A percentile compares a stretch with the other conserved stretches of the same genome.
Evolutionary conservation across 2,888 invertebrate genomes (phyloP).

Genomic region (Caenorhabditis imperialis): DNA sequence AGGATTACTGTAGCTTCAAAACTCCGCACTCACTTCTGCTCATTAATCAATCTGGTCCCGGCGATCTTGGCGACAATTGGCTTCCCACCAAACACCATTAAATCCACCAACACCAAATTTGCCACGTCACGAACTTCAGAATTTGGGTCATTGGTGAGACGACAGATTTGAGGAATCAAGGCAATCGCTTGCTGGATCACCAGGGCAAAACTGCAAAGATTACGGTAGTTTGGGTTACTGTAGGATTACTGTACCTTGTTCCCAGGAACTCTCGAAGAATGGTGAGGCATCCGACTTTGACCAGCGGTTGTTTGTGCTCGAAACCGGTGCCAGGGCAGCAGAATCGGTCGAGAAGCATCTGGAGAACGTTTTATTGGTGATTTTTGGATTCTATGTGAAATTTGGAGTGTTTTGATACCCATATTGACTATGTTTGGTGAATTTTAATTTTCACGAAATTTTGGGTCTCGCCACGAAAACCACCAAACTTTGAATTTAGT

Average conservation of each 20-base stretch:
- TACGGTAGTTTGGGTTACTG: neutral
- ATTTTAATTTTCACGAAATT: no score
- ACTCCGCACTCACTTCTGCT: conserved; percentile 55
- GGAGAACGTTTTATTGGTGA: no score
- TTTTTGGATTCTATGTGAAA: no score
- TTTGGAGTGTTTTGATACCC: no score
- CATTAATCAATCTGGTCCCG: conserved; percentile 23
- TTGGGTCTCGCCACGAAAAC: neutral
- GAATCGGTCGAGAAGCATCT: conserved; percentile 46
- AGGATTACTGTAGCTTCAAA: no score
- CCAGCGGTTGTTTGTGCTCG: conserved; percentile 49
- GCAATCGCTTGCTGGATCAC: conserved; percentile 39
- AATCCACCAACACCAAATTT: conserved; percentile 64
- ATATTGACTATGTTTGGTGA: no score
- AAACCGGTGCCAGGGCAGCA: conserved; percentile 28
- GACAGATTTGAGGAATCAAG: conserved; percentile 34
- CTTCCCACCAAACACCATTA: conserved; percentile 61
- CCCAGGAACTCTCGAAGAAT: conserved; percentile 46
- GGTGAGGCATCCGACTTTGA: conserved; percentile 44
- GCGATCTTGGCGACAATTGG: conserved; percentile 30
- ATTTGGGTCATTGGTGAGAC: conserved; percentile 48
- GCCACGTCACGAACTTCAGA: conserved; percentile 46
- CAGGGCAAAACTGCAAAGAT: conserved; percentile 38
- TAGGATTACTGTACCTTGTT: conserved; percentile 11
- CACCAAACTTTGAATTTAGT: neutral